Base-by-base conservation (phyloP, 2,888 invertebrate species). In the Acrocyrtus sp. region DNA sequence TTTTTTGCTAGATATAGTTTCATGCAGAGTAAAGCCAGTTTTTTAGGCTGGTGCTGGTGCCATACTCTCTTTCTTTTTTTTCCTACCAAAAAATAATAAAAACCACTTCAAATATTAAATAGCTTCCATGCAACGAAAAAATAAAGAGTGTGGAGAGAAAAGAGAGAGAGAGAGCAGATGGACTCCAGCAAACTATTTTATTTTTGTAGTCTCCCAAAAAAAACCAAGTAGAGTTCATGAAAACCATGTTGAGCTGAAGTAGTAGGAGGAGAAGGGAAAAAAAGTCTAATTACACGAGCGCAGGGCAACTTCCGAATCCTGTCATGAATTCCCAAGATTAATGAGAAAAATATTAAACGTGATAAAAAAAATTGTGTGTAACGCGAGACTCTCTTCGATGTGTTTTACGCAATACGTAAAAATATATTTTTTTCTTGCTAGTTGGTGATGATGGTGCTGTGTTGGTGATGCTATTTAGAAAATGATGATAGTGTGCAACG, bases 201-300 rank as follows among this genome's bases (percentile, higher is more conserved):
- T n/a, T n/a, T n/a, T n/a, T n/a, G n/a, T n/a, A n/a, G n/a, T 50
- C 39, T 15, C 54, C 24, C 43, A 19, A 10, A 51, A 41, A 72
- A 58, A 58, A 72, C 58, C 63, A 21, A 57, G 72, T 65, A 70
- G 62, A 70, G 70, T 72, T 72, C 72, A 72, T 72, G 58, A 63
- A 51, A 24, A 22, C 12, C 24, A 57, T 17, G 15, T 15, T 29
- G 47, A 58, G 50, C 19, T 39, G 68, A 45, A 62, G 65, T 53
- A 74, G 74, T 54, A 74, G 74, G 47, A 63, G 74, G 63, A 66
- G 67, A 62, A 51, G 67, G 63, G n/a, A n/a, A 53, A 75, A 75
- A 77, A 78, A 78, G 62, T 78, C 75, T 78, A 78, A 78, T 78
- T 78, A 78, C 76, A 76, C 68, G 70, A 78, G 66, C 72, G 76